Evolutionary conservation across 2,113 vertebrate species (phyloP), one percentile per base, ranked within the genome.

Genomic region (Osmerus eperlanus): DNA sequence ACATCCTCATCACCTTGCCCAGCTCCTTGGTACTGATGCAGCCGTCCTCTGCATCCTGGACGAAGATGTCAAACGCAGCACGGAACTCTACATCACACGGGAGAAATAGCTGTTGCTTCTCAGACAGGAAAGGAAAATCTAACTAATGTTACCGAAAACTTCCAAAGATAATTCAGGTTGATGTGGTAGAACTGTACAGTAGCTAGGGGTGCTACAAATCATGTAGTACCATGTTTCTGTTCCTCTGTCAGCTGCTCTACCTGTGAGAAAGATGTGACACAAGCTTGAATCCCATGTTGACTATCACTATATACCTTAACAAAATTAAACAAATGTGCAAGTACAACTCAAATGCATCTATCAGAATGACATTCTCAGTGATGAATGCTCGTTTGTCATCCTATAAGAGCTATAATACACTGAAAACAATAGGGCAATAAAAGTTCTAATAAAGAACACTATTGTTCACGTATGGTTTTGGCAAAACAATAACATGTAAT

Each of bases 1-100:
- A 90, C 97, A 99, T 99, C 89, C 96, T 89, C 97, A 99, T 97
- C 85, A 99, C 97, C 88, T 99, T 99, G 47, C 97, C 97, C 86
- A 99, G 88, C 86, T 99, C 97, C 85, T 99, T 99, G 85, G 97
- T 99, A 89, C 97, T 99, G 91, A 99, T 99, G 87, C 97, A 99
- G 59, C 97, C 97, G 0, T 99, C 97, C 80, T 98, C 97, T 0
- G 97, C 97, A 0, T 98, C 97, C 90, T 96, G 94, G 71, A 99
- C 94, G 0, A 99, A 99, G 90, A 99, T 98, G 86, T 99, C 97
- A 78, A 99, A 99, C 68, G 97, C 97, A 3, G 97, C 97, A 80
- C 94, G 95, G 93, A 99, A 99, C 88, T 99, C 97, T 99, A 83
- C n/a, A 75, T 78, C 32, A 19, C 41, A 47, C 41, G 9, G 2